Evolutionary conservation across 2,888 invertebrate species (phyloP), one percentile per base, ranked within the genome.

Genomic region (Dyspetes luteomarginatus): DNA sequence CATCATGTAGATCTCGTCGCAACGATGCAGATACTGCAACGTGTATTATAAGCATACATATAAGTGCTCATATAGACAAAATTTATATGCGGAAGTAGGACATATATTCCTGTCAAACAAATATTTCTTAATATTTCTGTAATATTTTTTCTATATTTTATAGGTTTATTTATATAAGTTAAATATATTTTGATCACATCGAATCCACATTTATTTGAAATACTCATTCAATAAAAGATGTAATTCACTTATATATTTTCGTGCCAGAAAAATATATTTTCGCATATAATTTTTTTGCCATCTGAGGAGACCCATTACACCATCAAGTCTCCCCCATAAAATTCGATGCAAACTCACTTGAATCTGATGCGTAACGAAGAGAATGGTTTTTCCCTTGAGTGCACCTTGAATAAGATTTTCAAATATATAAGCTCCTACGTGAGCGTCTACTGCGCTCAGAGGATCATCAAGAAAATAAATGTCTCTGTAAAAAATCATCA

Each of bases 281-380:
- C n/a, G n/a, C n/a, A n/a, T n/a, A n/a, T n/a, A n/a, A n/a, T n/a
- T n/a, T n/a, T n/a, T n/a, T n/a, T n/a, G n/a, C n/a, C n/a, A n/a
- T n/a, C n/a, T n/a, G n/a, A n/a, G n/a, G n/a, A n/a, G n/a, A n/a
- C n/a, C n/a, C n/a, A n/a, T n/a, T n/a, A n/a, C n/a, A n/a, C n/a
- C n/a, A n/a, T n/a, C n/a, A 17, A 17, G 15, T 52, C 3, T 9
- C 9, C 5, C 3, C 12, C 17, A 1, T 3, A 55, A 74, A 28
- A 3, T 43, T 12, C 22, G 7, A 4, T n/a, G 2, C 5, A 12
- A 45, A 82, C 82, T 83, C 83, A 93, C 93, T 90, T 94, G 94
- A 15, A 94, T 89, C 86, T 95, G 94, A 90, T 95, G 94, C 0
- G 95, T 95, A 30, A 95, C 94, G 36, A 95, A 92, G 5, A 95